Evolutionary conservation across 2,888 invertebrate species (phyloP).

Genomic region (Chrysopilus asiliformis): DNA sequence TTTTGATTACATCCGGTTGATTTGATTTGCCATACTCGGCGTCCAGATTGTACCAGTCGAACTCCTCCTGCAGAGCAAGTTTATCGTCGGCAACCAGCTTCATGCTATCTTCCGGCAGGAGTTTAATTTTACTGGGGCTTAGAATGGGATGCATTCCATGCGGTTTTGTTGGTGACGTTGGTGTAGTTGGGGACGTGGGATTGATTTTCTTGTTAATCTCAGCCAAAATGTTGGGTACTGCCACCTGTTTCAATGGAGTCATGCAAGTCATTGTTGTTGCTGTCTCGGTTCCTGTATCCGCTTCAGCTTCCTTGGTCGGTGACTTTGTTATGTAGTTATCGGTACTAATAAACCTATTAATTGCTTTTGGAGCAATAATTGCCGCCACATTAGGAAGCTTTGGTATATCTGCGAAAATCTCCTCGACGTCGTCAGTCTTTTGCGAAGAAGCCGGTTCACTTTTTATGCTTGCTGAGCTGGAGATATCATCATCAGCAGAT

Average conservation of each 20-base stretch:
- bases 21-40: conserved; percentile 29
- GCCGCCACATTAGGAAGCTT: conserved; percentile 62
- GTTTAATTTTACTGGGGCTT: neutral
- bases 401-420: conserved; percentile 46
- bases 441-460: conserved; percentile 18
- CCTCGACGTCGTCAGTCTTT: conserved; percentile 32
- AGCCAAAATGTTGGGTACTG: conserved; percentile 30
- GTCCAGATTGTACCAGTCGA: conserved; percentile 36
- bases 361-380: conserved; percentile 50
- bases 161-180: conserved; percentile 2
- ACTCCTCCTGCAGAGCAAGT: conserved; percentile 32
- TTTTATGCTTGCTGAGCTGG: conserved; percentile 2
- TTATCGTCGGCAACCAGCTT: too few relatives aligned
- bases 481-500: conserved; percentile 17
- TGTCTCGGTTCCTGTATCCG: conserved; percentile 8
- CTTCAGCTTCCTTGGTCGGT: conserved; percentile 9
- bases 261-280: too few relatives aligned
- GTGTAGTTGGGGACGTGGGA: neutral
- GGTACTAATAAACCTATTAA: conserved; percentile 15
- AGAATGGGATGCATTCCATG: neutral
- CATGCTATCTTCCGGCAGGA: too few relatives aligned
- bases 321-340: conserved; percentile 18
- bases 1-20: conserved; percentile 20
- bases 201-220: conserved; percentile 32
- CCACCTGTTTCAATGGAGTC: conserved; percentile 16